A percentile compares a stretch with the other conserved stretches of the same genome.
Conservation (phyloP, 2,888 invertebrate genomes). For the Rhaphigaster nebulosa region DNA sequence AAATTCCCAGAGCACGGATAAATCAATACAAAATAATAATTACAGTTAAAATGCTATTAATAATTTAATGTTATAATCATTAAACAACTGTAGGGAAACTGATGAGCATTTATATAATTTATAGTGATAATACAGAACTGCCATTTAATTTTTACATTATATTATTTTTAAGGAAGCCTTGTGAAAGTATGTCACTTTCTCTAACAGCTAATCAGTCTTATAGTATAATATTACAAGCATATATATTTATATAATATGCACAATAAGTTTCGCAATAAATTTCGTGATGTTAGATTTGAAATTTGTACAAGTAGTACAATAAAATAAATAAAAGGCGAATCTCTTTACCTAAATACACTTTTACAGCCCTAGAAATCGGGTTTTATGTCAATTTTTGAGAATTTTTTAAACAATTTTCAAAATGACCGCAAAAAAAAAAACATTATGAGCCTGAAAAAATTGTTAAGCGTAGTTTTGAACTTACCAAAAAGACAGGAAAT, state of each 20-base stretch:
- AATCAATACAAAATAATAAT: not conserved
- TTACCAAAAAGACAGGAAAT: too few species aligned
- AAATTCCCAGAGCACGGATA: not conserved
- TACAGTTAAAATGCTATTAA: not conserved
- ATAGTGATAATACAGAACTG: slow-evolving; percentile 40
- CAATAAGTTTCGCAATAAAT: too few species aligned
- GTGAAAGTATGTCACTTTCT: not conserved
- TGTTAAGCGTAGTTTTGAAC: too few species aligned
- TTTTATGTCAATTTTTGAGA: too few species aligned
- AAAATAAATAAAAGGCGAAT: too few species aligned
- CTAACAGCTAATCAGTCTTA: slow-evolving; percentile 48
- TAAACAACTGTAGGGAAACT: not conserved
- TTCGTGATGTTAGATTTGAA: too few species aligned
- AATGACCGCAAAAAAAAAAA: too few species aligned
- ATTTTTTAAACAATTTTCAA: too few species aligned
- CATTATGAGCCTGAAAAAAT: too few species aligned
- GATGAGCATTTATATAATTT: slow-evolving; percentile 41
- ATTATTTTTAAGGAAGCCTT: slow-evolving; percentile 33
- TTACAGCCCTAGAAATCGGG: too few species aligned
- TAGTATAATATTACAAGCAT: not conserved
- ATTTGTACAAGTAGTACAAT: too few species aligned
- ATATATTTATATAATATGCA: slow-evolving; percentile 26
- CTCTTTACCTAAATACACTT: too few species aligned
- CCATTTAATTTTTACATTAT: slow-evolving; percentile 3
- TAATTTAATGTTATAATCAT: slow-evolving; percentile 24